Evolutionary conservation across 2,797 vertebrate genomes (phyloP).

Genomic region (Sciurus vulgaris): DNA sequence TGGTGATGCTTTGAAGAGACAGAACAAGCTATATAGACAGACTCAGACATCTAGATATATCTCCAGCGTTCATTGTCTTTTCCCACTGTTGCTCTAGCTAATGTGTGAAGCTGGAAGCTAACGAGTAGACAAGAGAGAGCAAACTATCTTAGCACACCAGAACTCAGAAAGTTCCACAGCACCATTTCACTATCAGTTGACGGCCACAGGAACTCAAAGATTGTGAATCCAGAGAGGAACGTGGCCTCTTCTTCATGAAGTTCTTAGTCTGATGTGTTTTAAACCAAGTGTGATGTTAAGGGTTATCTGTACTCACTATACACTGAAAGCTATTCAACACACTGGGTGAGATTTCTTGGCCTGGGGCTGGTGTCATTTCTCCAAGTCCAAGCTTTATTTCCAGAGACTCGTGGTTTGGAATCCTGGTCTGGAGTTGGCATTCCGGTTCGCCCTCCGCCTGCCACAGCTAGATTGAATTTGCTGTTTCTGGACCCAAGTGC

Average conservation of each 20-base stretch:
- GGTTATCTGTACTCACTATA: constrained; percentile 67
- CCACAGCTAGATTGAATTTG: constrained; percentile 89
- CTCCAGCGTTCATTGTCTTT: background rate
- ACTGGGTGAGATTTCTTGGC: constrained; percentile 88
- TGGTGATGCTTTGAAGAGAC: background rate
- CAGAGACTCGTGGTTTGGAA: constrained; percentile 88
- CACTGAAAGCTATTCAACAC: constrained; percentile 84
- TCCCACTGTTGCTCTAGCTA: background rate
- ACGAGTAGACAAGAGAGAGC: background rate
- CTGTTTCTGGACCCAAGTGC: constrained; percentile 88
- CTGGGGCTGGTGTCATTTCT: constrained; percentile 74
- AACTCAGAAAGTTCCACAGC: background rate
- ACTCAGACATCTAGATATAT: background rate
- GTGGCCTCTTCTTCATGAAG: background rate
- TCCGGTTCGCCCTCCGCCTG: constrained; percentile 85
- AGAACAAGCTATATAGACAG: too few relatives aligned
- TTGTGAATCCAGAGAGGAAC: background rate
- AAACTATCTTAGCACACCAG: background rate
- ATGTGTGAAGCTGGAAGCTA: background rate
- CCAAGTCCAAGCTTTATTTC: constrained; percentile 84
- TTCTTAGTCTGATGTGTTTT: constrained; percentile 2
- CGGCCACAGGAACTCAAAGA: background rate
- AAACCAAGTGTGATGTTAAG: constrained; percentile 21
- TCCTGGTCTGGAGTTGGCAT: constrained; percentile 85
- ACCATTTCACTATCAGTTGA: background rate